These are phyloP conservation scores for Himalopsyche japonica DNA, from an alignment of 2,888 invertebrate genomes.

Conservation along the genomic window DNA sequence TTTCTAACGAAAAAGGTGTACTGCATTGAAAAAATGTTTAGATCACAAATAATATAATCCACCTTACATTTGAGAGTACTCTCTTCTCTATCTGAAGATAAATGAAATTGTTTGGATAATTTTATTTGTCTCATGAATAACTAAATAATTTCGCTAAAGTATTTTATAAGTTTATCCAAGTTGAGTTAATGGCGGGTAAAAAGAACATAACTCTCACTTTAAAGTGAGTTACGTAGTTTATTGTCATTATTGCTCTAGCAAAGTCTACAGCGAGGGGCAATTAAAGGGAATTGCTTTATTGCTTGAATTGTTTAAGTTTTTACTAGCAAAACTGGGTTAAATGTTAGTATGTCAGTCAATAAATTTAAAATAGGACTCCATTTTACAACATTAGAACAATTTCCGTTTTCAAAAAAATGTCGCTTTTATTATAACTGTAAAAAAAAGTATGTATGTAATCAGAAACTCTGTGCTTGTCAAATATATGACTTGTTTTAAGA, in stretches of 20 bases:
- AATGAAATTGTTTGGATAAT: background rate
- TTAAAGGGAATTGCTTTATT: slow-evolving; percentile 6
- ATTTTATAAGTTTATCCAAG: background rate
- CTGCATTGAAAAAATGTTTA: too few relatives aligned
- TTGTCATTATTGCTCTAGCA: background rate
- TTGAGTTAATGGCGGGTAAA: background rate
- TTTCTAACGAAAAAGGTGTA: too few relatives aligned
- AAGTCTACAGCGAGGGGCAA: background rate
- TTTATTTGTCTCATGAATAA: background rate
- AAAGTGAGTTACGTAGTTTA: background rate
- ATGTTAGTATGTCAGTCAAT: background rate
- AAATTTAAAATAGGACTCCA: background rate
- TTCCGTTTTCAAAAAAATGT: too few relatives aligned
- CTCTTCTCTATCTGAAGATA: too few relatives aligned
- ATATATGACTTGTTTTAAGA: too few relatives aligned
- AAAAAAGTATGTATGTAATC: too few relatives aligned
- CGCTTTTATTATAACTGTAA: too few relatives aligned
- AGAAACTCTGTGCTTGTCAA: too few relatives aligned
- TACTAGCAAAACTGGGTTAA: background rate
- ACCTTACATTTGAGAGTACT: too few relatives aligned
- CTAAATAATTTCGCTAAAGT: background rate
- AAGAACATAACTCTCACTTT: background rate
- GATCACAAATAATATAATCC: too few relatives aligned
- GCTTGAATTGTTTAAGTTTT: slow-evolving; percentile 11
- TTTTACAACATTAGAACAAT: background rate